These are phyloP conservation scores for Eupithecia dodoneata DNA, from an alignment of 2,888 invertebrate species.

Conservation along the genomic window DNA sequence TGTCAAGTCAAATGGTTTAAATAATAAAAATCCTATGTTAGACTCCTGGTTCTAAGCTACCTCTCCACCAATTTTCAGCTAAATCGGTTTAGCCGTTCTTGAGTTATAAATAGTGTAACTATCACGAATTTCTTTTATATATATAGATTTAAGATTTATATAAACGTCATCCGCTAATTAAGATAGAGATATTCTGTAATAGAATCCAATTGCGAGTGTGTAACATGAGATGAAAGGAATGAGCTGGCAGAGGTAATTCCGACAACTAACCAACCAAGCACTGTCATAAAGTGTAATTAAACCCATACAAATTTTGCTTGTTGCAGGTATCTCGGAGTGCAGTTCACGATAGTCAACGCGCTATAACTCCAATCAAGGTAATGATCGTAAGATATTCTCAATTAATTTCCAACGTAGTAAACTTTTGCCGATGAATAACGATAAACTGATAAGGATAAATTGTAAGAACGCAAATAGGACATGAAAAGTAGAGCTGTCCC, in stretches of 20 bases:
- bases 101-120: too few relatives aligned
- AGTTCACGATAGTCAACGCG: slow-evolving; percentile 49
- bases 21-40: too few relatives aligned
- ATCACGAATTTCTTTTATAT: too few relatives aligned
- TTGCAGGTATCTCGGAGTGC: slow-evolving; percentile 59
- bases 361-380: slow-evolving; percentile 59
- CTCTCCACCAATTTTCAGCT: too few relatives aligned
- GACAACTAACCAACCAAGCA: slow-evolving; percentile 5
- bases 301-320: slow-evolving; percentile 48
- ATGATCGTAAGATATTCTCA: slow-evolving; percentile 44
- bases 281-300: slow-evolving; percentile 41
- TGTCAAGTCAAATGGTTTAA: too few relatives aligned
- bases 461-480: slow-evolving; percentile 33
- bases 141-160: slow-evolving; percentile 5
- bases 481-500: slow-evolving; percentile 52
- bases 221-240: slow-evolving; percentile 12
- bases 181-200: slow-evolving; percentile 53
- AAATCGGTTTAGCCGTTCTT: too few relatives aligned
- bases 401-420: slow-evolving; percentile 1
- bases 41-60: too few relatives aligned
- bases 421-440: not conserved
- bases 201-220: slow-evolving; percentile 46
- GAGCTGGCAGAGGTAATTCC: slow-evolving; percentile 8
- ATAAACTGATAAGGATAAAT: not conserved
- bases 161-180: slow-evolving; percentile 62